These are phyloP conservation scores for Drosophila quadrilineata DNA, from an alignment of 1,140 invertebrate genomes.

Conservation along the genomic window DNA sequence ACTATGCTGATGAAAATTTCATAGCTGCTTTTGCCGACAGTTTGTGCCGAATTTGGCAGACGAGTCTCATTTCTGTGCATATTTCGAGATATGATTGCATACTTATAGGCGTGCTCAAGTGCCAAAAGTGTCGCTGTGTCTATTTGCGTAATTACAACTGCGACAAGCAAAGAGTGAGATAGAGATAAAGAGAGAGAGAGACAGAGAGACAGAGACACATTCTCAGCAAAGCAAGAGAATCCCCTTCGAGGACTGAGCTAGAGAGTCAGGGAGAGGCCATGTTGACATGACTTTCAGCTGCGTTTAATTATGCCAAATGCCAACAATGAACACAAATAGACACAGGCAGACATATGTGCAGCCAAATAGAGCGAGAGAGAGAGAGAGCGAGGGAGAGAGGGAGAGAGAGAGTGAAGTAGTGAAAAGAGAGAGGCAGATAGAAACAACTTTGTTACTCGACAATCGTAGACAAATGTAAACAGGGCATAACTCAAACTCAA, in stretches of 20 bases:
- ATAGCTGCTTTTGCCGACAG: constrained; percentile 37
- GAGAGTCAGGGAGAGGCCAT: constrained; percentile 1
- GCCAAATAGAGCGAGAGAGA: background rate
- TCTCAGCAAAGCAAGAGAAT: too few species aligned
- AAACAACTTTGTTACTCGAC: constrained; percentile 40
- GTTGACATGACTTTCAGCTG: constrained; percentile 53
- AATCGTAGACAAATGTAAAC: constrained; percentile 35
- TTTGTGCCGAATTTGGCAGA: constrained; percentile 41
- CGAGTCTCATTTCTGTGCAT: constrained; percentile 13
- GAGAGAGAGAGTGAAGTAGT: too few species aligned
- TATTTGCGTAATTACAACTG: constrained; percentile 23
- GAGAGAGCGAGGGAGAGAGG: background rate
- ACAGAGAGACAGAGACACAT: background rate
- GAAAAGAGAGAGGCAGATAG: constrained; percentile 1
- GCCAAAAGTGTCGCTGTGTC: constrained; percentile 25
- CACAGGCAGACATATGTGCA: constrained; percentile 26
- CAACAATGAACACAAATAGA: constrained; percentile 53
- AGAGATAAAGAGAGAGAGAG: background rate
- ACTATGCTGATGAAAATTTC: constrained; percentile 28
- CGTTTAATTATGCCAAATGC: constrained; percentile 70
- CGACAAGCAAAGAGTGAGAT: constrained; percentile 15
- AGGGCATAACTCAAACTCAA: constrained; percentile 5
- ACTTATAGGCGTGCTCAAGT: constrained; percentile 10
- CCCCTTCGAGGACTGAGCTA: too few species aligned
- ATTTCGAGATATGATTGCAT: constrained; percentile 3